phyloP scores from a whole-genome alignment of 2,113 vertebrate species.

The Isurus oxyrinchus region DNA sequence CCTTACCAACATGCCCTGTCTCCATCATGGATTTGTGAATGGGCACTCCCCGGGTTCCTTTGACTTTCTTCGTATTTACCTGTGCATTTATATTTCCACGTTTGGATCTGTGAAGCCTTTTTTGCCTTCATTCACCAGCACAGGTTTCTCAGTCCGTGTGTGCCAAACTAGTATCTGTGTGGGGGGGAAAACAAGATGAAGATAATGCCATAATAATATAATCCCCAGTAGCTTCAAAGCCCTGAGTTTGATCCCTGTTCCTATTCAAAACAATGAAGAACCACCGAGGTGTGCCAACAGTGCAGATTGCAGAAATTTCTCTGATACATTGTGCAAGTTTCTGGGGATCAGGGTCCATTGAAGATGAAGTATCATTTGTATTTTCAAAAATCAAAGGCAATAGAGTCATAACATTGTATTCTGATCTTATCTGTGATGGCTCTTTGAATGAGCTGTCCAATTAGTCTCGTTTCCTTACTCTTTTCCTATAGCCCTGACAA shows the following conservation, averaged over 20 bases:
- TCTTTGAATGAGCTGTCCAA: not conserved
- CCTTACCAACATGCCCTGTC: not conserved
- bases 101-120: constrained; percentile 96
- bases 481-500: not conserved
- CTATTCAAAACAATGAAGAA: not conserved
- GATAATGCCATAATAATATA: not conserved
- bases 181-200: constrained; percentile 39
- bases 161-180: constrained; percentile 98
- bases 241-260: not conserved
- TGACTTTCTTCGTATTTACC: constrained; percentile 46
- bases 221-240: not conserved
- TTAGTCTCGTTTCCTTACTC: not conserved
- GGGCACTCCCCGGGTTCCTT: no score
- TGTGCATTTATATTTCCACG: constrained; percentile 79
- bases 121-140: constrained; percentile 94
- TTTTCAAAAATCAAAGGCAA: not conserved
- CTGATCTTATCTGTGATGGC: not conserved
- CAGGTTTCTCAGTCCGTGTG: constrained; percentile 93
- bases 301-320: not conserved
- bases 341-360: not conserved
- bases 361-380: not conserved
- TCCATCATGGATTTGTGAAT: not conserved
- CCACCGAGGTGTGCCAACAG: not conserved
- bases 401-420: not conserved
- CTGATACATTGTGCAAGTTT: not conserved